A percentile compares a stretch with the other conserved stretches of the same genome.
phyloP scores from a whole-genome alignment of 2,113 vertebrate genomes.

The Centrocercus urophasianus region DNA sequence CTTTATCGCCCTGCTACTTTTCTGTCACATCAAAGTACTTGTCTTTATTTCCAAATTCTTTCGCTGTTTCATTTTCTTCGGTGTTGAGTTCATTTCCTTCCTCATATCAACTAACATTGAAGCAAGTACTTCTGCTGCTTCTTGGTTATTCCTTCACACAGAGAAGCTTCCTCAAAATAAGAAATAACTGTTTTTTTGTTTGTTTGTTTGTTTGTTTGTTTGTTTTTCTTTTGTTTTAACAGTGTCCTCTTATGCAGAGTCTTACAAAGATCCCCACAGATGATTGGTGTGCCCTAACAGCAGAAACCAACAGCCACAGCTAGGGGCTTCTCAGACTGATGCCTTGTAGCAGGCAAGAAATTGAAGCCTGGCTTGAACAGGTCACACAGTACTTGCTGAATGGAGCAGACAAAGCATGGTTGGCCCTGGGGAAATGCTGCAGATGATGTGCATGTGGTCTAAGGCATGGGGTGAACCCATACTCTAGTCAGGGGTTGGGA shows the following conservation, averaged over 20 bases:
- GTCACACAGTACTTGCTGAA: neutral
- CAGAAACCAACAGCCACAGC: neutral
- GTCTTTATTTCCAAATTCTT: neutral
- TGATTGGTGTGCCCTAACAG: neutral
- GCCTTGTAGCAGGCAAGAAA: neutral
- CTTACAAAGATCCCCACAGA: neutral
- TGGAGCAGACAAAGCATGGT: neutral
- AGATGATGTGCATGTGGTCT: neutral
- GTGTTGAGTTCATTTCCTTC: neutral
- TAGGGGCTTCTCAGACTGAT: neutral
- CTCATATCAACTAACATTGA: neutral
- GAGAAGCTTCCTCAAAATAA: neutral
- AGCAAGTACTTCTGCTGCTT: neutral
- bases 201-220: neutral
- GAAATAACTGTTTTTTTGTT: neutral
- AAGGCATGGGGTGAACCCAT: accelerated
- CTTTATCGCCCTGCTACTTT: neutral
- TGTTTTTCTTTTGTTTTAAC: accelerated
- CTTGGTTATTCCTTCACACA: neutral
- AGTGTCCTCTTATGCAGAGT: neutral
- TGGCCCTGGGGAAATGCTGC: neutral
- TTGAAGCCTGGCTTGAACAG: neutral
- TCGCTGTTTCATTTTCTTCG: neutral
- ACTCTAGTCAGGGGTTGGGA: neutral
- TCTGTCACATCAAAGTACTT: neutral